Conservation (phyloP, 2,113 vertebrate genomes). For the Lepidothrix coronata region DNA sequence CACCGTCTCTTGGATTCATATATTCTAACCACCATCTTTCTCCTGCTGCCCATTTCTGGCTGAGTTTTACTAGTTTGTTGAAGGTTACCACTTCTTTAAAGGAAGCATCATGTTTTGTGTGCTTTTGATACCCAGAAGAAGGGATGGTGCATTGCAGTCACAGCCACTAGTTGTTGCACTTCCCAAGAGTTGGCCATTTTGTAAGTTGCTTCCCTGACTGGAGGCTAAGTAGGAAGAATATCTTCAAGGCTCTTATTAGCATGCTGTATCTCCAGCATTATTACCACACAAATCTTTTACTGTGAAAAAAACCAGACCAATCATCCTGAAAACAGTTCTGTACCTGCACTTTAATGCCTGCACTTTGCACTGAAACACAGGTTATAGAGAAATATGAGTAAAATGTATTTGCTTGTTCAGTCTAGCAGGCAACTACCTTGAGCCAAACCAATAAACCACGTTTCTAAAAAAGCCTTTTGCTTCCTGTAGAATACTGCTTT, state of each 20-base stretch:
- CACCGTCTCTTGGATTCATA: background rate
- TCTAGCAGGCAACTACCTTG: background rate
- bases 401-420: constrained; percentile 14
- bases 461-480: constrained; percentile 23
- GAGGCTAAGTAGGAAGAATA: background rate
- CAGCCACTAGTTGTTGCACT: background rate
- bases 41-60: background rate
- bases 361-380: background rate
- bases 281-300: background rate
- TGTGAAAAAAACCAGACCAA: background rate
- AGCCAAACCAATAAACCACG: constrained; percentile 29
- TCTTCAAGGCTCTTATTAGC: background rate
- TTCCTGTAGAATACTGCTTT: constrained; percentile 21
- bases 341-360: background rate
- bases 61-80: background rate
- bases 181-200: background rate
- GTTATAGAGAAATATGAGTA: background rate
- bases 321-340: background rate
- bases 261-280: background rate
- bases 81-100: background rate
- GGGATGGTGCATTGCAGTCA: background rate
- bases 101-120: background rate
- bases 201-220: background rate
- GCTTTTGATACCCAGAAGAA: background rate
- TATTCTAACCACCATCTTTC: background rate